These are phyloP conservation scores for Harpalus rubripes DNA, from an alignment of 2,888 invertebrate species.

Conservation along the genomic window DNA sequence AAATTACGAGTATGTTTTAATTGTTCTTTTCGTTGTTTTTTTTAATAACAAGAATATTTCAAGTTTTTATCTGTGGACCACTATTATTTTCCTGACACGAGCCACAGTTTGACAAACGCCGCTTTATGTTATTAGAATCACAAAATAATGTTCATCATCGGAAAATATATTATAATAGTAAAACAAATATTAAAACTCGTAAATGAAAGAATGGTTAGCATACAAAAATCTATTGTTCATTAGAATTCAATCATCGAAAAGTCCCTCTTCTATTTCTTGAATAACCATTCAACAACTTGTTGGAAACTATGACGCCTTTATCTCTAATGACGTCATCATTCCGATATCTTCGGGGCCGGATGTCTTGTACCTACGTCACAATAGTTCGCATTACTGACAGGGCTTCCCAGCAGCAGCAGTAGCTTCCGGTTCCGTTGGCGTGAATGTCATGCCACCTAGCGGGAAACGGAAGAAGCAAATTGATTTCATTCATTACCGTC, in stretches of 20 bases:
- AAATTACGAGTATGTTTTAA: too few species aligned
- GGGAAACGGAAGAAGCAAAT: conserved; percentile 70
- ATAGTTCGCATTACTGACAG: conserved; percentile 13
- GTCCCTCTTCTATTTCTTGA: not conserved
- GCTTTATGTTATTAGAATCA: too few species aligned
- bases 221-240: not conserved
- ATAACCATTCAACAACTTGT: not conserved
- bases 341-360: conserved; percentile 12
- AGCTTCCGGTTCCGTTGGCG: conserved; percentile 52
- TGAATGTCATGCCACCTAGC: conserved; percentile 65
- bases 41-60: too few species aligned
- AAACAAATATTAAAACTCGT: too few species aligned
- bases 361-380: conserved; percentile 22
- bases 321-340: conserved; percentile 30
- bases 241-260: not conserved
- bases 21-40: too few species aligned
- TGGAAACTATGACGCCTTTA: not conserved
- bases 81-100: too few species aligned
- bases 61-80: too few species aligned
- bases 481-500: conserved; percentile 75
- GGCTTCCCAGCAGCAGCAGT: conserved; percentile 10
- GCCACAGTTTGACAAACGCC: too few species aligned
- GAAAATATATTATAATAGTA: too few species aligned
- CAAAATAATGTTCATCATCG: too few species aligned
- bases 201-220: too few species aligned